Evolutionary conservation across 2,888 invertebrate genomes (phyloP), one percentile per base, ranked within the genome.

Genomic region (Hypomecis atomaria): DNA sequence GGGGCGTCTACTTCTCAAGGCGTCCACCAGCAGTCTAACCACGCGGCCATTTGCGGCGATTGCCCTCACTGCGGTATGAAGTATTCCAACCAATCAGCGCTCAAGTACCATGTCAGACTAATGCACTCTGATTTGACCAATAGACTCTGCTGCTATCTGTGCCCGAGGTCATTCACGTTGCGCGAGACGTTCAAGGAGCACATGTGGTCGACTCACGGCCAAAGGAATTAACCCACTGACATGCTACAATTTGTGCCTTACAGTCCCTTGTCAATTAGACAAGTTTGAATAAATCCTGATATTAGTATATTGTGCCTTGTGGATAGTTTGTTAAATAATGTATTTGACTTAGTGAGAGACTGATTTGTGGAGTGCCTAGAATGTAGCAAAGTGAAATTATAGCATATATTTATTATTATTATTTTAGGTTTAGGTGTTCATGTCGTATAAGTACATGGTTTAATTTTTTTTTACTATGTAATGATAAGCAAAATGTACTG

Each of bases 31-130:
- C 89, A 90, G 69, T 90, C 91, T 6, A 93, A 93, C 67, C 93
- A 93, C 69, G 92, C 93, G 11, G 92, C 93, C 4, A 93, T 93
- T 34, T 94, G 94, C 73, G 95, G 95, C 0, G 94, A 94, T 71
- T 95, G 95, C 77, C 95, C 95, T 0, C 95, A 95, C 78, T 95
- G 95, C 72, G 95, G 95, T 11, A 94, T 95, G 91, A 93, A 94
- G 67, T 95, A 95, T 84, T 95, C 95, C 56, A 95, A 95, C 83
- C 95, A 95, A 82, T 95, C 95, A 0, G 95, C 95, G 45, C 89
- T 95, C 71, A 95, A 95, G 82, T 95, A 95, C 80, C 95, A 95
- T 75, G 95, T 95, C 49, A 91, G 95, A 71, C 86, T 95, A 79
- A 94, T 95, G 88, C 95, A 95, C 86, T 95, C 95, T 40, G 95